A percentile compares a stretch with the other conserved stretches of the same genome.
Evolutionary conservation across 2,113 vertebrate species (phyloP).

Genomic region (Neoarius graeffei): DNA sequence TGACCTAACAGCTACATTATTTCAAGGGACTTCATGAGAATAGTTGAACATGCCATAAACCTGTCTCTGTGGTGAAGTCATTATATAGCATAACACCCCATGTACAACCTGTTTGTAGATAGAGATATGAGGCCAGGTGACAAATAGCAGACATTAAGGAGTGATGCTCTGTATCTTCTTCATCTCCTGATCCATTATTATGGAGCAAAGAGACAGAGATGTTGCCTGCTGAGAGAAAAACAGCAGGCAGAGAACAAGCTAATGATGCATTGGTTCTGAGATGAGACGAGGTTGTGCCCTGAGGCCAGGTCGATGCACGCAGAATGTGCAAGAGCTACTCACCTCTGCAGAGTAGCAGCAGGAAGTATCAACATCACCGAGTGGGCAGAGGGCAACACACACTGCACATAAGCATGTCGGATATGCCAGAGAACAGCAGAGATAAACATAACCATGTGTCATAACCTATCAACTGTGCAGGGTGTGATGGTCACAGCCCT

Average conservation of each 20-base stretch:
- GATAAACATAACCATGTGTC: conserved; percentile 8
- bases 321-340: conserved; percentile 34
- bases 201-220: conserved; percentile 28
- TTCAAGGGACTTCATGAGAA: background rate
- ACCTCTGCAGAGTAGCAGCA: conserved; percentile 39
- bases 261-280: conserved; percentile 48
- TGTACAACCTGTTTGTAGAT: background rate
- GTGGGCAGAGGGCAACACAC: conserved; percentile 23
- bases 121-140: conserved; percentile 26
- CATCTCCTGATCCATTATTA: conserved; percentile 52
- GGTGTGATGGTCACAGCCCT: background rate
- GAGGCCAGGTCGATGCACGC: conserved; percentile 20
- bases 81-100: background rate
- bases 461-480: background rate
- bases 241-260: conserved; percentile 23
- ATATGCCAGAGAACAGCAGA: conserved; percentile 8
- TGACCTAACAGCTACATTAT: background rate
- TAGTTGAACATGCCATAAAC: conserved; percentile 6
- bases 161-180: conserved; percentile 22
- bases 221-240: conserved; percentile 15
- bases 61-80: conserved; percentile 9
- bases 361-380: conserved; percentile 33
- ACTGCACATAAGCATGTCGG: conserved; percentile 4
- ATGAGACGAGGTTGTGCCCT: conserved; percentile 39
- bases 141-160: conserved; percentile 44